These are phyloP conservation scores for Silurus asotus DNA, from an alignment of 2,113 vertebrate genomes.

Conservation along the genomic window DNA sequence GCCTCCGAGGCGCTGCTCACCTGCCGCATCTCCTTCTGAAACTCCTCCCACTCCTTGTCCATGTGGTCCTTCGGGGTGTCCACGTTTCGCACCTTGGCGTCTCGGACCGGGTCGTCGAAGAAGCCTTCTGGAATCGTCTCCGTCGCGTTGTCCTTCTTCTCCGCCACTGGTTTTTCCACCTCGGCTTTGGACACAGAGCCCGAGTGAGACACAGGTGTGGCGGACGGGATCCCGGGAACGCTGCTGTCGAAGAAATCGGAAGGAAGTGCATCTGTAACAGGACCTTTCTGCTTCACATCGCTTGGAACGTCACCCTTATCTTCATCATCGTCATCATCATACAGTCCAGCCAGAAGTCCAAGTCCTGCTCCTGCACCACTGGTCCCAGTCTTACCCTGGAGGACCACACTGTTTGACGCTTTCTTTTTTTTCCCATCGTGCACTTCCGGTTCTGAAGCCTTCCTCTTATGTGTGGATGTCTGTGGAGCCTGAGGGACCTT, in stretches of 20 bases:
- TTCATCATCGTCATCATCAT: slow-evolving; percentile 67
- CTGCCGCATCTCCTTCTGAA: slow-evolving; percentile 95
- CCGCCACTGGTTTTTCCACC: slow-evolving; percentile 73
- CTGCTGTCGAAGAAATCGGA: slow-evolving; percentile 82
- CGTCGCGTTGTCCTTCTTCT: slow-evolving; percentile 84
- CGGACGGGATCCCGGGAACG: slow-evolving; percentile 59
- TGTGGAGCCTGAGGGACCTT: slow-evolving; percentile 50
- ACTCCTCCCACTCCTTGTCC: slow-evolving; percentile 99
- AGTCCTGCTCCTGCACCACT: slow-evolving; percentile 60
- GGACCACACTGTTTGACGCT: slow-evolving; percentile 70
- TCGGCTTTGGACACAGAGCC: slow-evolving; percentile 90
- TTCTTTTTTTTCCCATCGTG: slow-evolving; percentile 73
- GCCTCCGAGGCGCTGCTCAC: slow-evolving; percentile 95
- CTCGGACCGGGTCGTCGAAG: slow-evolving; percentile 94
- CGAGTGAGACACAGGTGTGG: slow-evolving; percentile 81
- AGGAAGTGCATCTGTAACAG: slow-evolving; percentile 59
- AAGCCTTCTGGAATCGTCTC: slow-evolving; percentile 95
- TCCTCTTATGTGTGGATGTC: slow-evolving; percentile 75
- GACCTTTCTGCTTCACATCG: slow-evolving; percentile 21
- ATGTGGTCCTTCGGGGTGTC: slow-evolving; percentile 95
- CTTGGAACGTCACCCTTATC: slow-evolving; percentile 46
- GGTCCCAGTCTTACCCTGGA: slow-evolving; percentile 54
- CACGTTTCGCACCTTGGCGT: slow-evolving; percentile 92
- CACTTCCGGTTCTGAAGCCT: slow-evolving; percentile 67
- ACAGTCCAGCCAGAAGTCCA: slow-evolving; percentile 75